Conservation (phyloP, 2,888 invertebrate genomes). For the Stenodera caucasica region DNA sequence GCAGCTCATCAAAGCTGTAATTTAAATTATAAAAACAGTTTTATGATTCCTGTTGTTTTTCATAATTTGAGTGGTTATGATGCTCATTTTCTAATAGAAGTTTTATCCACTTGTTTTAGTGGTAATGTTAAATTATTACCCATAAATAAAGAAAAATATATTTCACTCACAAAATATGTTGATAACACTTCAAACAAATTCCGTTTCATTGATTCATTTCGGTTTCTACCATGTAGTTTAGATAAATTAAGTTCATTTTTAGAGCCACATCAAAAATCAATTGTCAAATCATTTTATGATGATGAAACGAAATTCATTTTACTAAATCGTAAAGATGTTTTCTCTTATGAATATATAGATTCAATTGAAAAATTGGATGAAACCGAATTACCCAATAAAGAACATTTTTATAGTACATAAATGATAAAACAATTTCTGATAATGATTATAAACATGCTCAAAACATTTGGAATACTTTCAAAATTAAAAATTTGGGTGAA, state of each 20-base stretch:
- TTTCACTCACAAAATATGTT: no score
- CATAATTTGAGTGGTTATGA: no score
- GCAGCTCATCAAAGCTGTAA: slow-evolving; percentile 42
- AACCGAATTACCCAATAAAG: slow-evolving; percentile 26
- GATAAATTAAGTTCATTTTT: slow-evolving; percentile 37
- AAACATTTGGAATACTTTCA: slow-evolving; percentile 38
- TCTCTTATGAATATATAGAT: slow-evolving; percentile 44
- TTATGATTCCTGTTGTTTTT: no score
- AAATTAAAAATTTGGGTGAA: slow-evolving; percentile 27
- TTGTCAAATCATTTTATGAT: no score
- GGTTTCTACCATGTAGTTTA: slow-evolving; percentile 41
- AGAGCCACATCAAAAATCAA: no score
- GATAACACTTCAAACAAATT: no score
- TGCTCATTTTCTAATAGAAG: no score
- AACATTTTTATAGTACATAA: slow-evolving; percentile 28
- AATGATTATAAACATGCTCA: slow-evolving; percentile 40
- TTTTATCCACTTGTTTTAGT: no score
- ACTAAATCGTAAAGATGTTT: no score
- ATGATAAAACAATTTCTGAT: slow-evolving; percentile 26
- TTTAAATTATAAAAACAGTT: slow-evolving; percentile 41
- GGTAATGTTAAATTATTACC: no score
- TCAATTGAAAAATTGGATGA: slow-evolving; percentile 25
- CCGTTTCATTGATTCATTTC: slow-evolving; percentile 39
- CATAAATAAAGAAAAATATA: no score
- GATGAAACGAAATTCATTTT: no score